Conservation (phyloP, 2,888 invertebrate species). For the Plutella xylostella region DNA sequence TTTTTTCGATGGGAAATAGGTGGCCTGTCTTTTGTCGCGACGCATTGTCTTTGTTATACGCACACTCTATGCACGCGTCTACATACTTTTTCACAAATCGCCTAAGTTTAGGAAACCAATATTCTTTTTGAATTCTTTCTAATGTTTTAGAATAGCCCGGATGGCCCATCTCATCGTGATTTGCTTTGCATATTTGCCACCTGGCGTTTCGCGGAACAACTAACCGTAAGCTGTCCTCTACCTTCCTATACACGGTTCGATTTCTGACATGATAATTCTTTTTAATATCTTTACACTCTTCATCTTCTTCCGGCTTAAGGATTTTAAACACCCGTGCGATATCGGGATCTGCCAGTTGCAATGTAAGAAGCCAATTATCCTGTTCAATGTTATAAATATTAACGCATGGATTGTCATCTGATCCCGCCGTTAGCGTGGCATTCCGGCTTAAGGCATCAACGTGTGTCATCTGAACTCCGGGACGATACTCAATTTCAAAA, state of each 20-base stretch:
- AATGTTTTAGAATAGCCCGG: not conserved
- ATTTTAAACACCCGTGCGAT: no score
- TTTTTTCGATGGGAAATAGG: constrained; percentile 1
- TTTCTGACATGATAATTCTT: not conserved
- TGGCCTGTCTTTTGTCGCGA: not conserved
- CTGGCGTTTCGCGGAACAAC: not conserved
- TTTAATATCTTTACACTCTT: not conserved
- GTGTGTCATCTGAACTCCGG: constrained; percentile 17
- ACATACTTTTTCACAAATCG: constrained; percentile 1
- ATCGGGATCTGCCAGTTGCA: no score
- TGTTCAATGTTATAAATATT: no score
- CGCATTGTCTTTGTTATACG: not conserved
- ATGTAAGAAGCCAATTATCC: no score
- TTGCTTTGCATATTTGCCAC: not conserved
- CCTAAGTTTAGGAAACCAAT: constrained; percentile 3
- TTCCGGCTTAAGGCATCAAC: constrained; percentile 22
- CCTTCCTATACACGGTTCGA: not conserved
- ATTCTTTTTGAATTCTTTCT: not conserved
- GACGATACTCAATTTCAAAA: constrained; percentile 21
- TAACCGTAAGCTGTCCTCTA: constrained; percentile 9
- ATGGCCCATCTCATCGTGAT: constrained; percentile 1
- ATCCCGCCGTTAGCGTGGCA: no score
- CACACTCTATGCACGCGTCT: not conserved
- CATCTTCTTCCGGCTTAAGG: not conserved
- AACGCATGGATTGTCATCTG: no score